phyloP scores from a whole-genome alignment of 2,113 vertebrate species.

The Clarias magur region DNA sequence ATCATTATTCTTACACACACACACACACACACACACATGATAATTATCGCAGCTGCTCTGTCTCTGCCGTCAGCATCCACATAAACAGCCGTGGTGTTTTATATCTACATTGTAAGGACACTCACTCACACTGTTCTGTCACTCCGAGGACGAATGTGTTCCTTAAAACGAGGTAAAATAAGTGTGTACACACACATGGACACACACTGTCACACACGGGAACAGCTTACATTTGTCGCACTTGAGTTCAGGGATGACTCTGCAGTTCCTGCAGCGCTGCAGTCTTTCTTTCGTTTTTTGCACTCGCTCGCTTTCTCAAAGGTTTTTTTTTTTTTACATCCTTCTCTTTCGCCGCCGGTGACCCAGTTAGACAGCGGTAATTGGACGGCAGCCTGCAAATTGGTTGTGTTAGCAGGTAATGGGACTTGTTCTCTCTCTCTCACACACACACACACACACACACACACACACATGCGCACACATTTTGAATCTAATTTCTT shows the following conservation, averaged over 20 bases:
- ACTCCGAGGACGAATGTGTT: neutral
- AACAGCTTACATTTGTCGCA: slow-evolving; percentile 7
- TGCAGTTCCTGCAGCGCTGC: slow-evolving; percentile 29
- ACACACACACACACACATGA: neutral
- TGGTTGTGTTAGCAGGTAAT: slow-evolving; percentile 23
- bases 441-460: neutral
- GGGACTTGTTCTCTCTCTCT: neutral
- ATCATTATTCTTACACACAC: neutral
- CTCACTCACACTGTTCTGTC: neutral
- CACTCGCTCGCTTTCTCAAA: neutral
- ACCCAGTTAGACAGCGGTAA: slow-evolving; percentile 21
- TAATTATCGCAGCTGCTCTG: neutral
- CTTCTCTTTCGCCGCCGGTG: neutral
- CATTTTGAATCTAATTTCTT: neutral
- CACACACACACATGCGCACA: neutral
- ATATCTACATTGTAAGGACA: neutral
- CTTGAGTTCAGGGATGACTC: neutral
- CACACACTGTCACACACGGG: neutral
- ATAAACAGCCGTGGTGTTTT: neutral
- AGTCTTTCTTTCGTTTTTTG: slow-evolving; percentile 1
- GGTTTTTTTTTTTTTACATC: neutral
- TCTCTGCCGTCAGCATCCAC: neutral
- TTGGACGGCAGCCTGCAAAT: neutral
- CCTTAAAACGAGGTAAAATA: neutral
- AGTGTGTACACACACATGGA: neutral